Conservation (phyloP, 2,113 vertebrate species). For the Passer domesticus region DNA sequence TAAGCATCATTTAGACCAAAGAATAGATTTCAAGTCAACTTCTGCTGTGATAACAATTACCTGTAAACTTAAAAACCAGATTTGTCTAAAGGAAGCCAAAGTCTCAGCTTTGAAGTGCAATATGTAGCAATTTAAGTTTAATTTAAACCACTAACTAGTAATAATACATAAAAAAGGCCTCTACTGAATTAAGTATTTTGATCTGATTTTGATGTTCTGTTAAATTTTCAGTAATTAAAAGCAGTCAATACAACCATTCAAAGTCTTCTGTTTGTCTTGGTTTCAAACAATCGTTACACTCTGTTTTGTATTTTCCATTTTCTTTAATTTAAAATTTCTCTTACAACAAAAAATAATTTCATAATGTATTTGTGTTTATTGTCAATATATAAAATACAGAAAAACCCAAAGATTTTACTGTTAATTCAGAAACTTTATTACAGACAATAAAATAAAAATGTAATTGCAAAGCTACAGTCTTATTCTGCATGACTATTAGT, state of each 20-base stretch:
- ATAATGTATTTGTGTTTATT: not conserved
- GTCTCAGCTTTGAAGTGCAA: conserved; percentile 18
- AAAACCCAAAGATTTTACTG: not conserved
- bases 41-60: conserved; percentile 72
- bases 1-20: conserved; percentile 71
- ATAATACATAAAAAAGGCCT: conserved; percentile 11
- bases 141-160: conserved; percentile 48
- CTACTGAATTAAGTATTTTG: conserved; percentile 20
- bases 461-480: not conserved
- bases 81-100: conserved; percentile 47
- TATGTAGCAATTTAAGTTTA: conserved; percentile 64
- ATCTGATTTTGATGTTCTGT: conserved; percentile 10
- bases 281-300: not conserved
- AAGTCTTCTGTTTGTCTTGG: not conserved
- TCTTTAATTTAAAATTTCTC: not conserved
- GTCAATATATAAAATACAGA: not conserved
- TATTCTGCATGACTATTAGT: not conserved
- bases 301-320: not conserved
- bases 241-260: not conserved
- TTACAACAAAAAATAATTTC: not conserved
- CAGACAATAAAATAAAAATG: not conserved
- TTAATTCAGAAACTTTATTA: not conserved
- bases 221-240: not conserved
- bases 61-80: conserved; percentile 62
- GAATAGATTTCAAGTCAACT: conserved; percentile 74